Percentiles rank a stretch among this genome's conserved stretches.
Conservation (phyloP, 2,888 invertebrate genomes). For the Ametastegia equiseti region DNA sequence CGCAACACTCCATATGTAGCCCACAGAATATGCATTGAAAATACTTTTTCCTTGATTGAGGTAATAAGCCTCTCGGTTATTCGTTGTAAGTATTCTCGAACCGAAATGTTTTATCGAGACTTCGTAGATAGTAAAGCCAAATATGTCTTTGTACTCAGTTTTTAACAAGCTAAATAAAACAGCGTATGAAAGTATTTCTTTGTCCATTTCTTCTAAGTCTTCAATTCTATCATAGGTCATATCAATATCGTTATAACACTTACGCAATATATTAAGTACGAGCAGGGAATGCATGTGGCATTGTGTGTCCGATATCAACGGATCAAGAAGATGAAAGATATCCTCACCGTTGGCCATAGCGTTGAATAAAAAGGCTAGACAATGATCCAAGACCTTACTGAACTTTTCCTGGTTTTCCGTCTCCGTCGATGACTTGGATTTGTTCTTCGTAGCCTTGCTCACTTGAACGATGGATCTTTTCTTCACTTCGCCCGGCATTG, state of each 20-base stretch:
- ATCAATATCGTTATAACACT: not conserved
- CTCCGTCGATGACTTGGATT: too few relatives aligned
- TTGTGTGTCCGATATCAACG: constrained; percentile 6
- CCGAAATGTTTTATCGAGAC: not conserved
- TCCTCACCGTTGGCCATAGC: not conserved
- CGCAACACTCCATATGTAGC: not conserved
- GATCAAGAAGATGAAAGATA: not conserved
- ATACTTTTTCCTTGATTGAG: not conserved
- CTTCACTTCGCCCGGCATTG: too few relatives aligned
- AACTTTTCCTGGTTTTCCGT: not conserved
- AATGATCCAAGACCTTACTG: not conserved
- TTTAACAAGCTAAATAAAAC: not conserved
- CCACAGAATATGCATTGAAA: not conserved
- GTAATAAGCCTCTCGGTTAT: not conserved
- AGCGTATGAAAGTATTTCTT: not conserved
- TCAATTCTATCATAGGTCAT: not conserved
- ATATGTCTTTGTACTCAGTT: not conserved
- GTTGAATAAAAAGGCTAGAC: not conserved
- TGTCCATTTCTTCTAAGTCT: not conserved
- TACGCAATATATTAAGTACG: not conserved
- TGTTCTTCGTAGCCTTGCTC: too few relatives aligned
- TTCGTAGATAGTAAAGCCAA: not conserved
- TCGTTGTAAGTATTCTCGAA: not conserved
- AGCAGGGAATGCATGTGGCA: not conserved
- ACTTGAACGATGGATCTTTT: too few relatives aligned